Conservation (phyloP, 2,113 vertebrate genomes). For the Odontophorus gujanensis region DNA sequence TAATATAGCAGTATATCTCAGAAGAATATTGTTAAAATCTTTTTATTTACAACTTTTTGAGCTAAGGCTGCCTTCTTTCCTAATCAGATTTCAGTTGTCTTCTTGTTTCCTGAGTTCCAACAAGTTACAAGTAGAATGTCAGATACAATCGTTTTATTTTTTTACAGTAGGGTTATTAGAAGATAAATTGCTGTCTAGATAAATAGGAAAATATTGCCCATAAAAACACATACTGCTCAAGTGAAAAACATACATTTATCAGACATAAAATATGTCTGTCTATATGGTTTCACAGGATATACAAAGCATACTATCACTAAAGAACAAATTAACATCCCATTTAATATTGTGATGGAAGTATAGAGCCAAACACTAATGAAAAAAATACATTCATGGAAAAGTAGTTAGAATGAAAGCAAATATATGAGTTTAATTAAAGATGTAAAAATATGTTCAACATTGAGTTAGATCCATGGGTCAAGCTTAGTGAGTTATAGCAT, state of each 20-base stretch:
- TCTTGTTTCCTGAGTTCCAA: conserved; percentile 6
- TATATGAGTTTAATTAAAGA: background rate
- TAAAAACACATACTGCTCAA: background rate
- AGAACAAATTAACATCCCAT: background rate
- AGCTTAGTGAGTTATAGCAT: background rate
- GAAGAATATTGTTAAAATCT: background rate
- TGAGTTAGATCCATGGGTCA: background rate
- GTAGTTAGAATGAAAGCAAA: background rate
- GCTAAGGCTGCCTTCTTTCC: background rate
- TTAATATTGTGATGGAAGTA: background rate
- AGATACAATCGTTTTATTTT: background rate
- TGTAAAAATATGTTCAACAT: accelerated
- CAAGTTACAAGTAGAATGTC: background rate
- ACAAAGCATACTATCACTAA: background rate
- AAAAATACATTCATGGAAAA: background rate
- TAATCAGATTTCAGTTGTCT: conserved; percentile 12
- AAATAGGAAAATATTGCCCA: background rate
- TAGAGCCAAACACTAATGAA: background rate
- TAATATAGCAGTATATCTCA: background rate
- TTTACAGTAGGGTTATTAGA: background rate
- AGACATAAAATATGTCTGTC: background rate
- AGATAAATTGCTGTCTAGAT: background rate
- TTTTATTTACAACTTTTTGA: background rate
- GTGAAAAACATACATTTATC: background rate
- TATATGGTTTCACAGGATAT: background rate